A percentile compares a stretch with the other conserved stretches of the same genome.
These are phyloP conservation scores for Frieseomelitta varia DNA, from an alignment of 1,140 invertebrate species.

Conservation along the genomic window DNA sequence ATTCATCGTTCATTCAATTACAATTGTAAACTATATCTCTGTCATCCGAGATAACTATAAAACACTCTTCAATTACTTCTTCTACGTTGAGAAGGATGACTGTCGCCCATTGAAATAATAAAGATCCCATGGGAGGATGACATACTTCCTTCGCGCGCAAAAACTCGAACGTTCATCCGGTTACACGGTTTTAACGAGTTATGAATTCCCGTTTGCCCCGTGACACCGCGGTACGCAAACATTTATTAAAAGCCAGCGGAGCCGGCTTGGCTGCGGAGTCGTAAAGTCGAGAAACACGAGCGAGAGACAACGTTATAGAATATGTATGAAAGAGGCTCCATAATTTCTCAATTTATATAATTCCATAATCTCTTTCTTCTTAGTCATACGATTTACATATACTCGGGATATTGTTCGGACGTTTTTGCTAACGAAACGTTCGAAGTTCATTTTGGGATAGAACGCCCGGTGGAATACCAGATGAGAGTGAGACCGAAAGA, in stretches of 20 bases:
- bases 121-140: background rate
- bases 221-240: background rate
- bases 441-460: no score
- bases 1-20: background rate
- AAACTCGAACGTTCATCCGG: slow-evolving; percentile 14
- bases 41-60: background rate
- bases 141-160: background rate
- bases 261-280: background rate
- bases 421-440: no score
- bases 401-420: no score
- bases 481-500: no score
- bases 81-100: background rate
- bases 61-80: background rate
- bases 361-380: no score
- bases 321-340: no score
- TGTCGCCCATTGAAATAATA: background rate
- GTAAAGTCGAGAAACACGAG: background rate
- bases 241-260: slow-evolving; percentile 20
- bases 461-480: no score
- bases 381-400: no score
- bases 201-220: slow-evolving; percentile 24
- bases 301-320: slow-evolving; percentile 20
- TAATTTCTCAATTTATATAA: no score
- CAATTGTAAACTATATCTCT: background rate
- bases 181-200: slow-evolving; percentile 17